Conservation (phyloP, 1,140 invertebrate species). For the Ridgeia piscesae region DNA sequence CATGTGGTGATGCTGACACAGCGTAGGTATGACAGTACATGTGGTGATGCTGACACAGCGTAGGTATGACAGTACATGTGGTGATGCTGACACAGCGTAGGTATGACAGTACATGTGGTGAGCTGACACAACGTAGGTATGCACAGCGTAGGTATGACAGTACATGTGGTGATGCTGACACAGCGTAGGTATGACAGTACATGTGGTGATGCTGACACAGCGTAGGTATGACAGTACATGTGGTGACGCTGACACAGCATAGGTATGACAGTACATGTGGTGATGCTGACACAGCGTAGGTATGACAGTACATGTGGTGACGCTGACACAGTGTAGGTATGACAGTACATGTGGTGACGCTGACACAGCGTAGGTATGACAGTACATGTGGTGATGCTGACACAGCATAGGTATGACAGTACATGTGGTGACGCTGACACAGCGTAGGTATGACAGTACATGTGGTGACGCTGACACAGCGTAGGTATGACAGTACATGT, state of each 20-base stretch:
- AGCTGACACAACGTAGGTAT: not conserved
- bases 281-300: not conserved
- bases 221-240: not conserved
- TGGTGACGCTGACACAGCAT: not conserved
- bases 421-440: not conserved
- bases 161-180: not conserved
- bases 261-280: not conserved
- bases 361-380: not conserved
- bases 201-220: not conserved
- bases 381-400: not conserved
- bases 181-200: not conserved
- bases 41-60: not conserved
- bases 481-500: not conserved
- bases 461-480: not conserved
- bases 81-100: not conserved
- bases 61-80: not conserved
- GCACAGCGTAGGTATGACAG: too few species aligned
- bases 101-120: not conserved
- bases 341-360: not conserved
- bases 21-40: not conserved
- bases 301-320: not conserved
- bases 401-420: not conserved
- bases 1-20: not conserved
- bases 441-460: not conserved
- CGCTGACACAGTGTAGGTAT: not conserved